These are phyloP conservation scores for Microplitis manilae DNA, from an alignment of 2,888 invertebrate species.

Conservation along the genomic window DNA sequence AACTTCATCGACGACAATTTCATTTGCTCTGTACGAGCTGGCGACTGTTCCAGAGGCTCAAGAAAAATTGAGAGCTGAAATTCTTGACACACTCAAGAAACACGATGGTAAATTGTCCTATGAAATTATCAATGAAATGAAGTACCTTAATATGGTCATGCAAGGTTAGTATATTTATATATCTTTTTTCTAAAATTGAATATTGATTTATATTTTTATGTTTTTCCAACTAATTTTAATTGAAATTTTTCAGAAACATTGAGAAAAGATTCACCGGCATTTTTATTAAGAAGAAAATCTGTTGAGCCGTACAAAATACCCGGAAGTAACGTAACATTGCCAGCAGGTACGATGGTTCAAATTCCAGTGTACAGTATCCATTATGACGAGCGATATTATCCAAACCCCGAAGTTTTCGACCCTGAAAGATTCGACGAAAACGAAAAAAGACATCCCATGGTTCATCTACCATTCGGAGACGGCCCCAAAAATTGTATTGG, in stretches of 20 bases:
- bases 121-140: constrained; percentile 65
- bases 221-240: constrained; percentile 28
- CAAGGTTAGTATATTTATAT: constrained; percentile 50
- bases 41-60: constrained; percentile 69
- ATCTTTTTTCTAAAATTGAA: neutral
- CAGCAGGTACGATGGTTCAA: constrained; percentile 33
- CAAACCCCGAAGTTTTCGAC: constrained; percentile 57
- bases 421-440: constrained; percentile 58
- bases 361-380: constrained; percentile 45
- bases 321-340: constrained; percentile 41
- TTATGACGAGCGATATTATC: constrained; percentile 40
- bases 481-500: constrained; percentile 67
- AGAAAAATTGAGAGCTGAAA: constrained; percentile 65
- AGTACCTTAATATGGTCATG: constrained; percentile 67
- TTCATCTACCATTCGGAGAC: constrained; percentile 61
- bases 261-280: constrained; percentile 69
- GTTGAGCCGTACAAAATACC: constrained; percentile 44
- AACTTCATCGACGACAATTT: constrained; percentile 70
- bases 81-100: constrained; percentile 56
- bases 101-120: constrained; percentile 63
- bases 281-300: constrained; percentile 62
- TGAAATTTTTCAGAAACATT: constrained; percentile 66
- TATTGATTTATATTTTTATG: neutral
- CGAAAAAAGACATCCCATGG: constrained; percentile 56
- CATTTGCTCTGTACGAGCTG: constrained; percentile 68